Base-by-base conservation (phyloP, 2,113 vertebrate species). In the Salminus brasiliensis region DNA sequence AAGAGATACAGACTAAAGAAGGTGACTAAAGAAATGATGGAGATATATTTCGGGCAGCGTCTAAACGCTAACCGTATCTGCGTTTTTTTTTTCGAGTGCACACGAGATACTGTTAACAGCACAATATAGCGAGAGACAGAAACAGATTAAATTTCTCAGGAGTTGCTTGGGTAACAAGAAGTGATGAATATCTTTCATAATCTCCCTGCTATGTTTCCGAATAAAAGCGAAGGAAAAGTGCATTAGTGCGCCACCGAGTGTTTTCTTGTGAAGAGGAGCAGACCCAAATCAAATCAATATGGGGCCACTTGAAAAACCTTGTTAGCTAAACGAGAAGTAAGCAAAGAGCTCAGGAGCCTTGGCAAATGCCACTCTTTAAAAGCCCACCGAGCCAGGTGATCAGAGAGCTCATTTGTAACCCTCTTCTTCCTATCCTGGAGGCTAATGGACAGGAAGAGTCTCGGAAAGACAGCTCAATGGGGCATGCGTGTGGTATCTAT, bases 271-370 rank as follows among this genome's bases (percentile, higher is more conserved):
- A 52, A 55, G 74, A 79, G 76, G 78, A 74, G 43, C 68, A 79
- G 79, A 55, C 60, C 63, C 81, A 65, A 82, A 86, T 88, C 81
- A 86, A 91, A 89, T 91, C 88, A 87, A 84, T 86, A 82, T 85
- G 77, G 72, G 72, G 82, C 75, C 83, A 83, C 85, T 83, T 86
- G 81, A 85, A 86, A 80, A 69, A 63, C 73, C 83, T 86, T 84
- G 83, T 88, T 89, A 89, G 85, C 83, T 77, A 65, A 87, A 87
- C 82, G 79, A 85, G 78, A 86, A 85, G 78, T 84, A 81, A 88
- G 85, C 82, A 87, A 91, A 91, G 82, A 74, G 74, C 80, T 85
- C 27, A 47, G 45, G 66, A 65, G 63, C 45, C 47, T 81, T 70
- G 21, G 82, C 80, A 71, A 80, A 66, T n/a, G 83, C 43, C 55